Conservation (phyloP, 1,140 invertebrate species). For the Heliconius himera region DNA sequence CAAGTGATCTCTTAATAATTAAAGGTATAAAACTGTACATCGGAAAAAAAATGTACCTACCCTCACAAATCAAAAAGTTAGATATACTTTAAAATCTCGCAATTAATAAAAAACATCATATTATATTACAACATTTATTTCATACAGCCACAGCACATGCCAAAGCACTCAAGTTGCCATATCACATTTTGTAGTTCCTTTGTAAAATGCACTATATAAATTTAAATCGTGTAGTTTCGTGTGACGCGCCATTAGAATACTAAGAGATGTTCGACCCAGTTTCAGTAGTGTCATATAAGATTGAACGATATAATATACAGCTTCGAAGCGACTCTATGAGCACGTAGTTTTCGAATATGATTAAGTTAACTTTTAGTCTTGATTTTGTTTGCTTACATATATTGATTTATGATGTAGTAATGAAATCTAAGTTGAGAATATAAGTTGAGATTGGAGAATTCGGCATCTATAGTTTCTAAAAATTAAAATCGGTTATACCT, state of each 20-base stretch:
- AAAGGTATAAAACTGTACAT: too few relatives aligned
- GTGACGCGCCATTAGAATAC: constrained; percentile 4
- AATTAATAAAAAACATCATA: not conserved
- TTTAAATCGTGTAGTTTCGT: not conserved
- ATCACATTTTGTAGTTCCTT: constrained; percentile 3
- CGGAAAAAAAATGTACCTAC: too few relatives aligned
- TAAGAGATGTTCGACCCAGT: constrained; percentile 6
- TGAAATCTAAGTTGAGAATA: too few relatives aligned
- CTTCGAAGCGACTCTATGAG: not conserved
- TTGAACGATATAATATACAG: constrained; percentile 13
- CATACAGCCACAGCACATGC: not conserved
- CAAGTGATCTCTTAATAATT: too few relatives aligned
- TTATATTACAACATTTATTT: not conserved
- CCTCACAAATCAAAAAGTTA: not conserved
- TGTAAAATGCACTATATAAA: constrained; percentile 9
- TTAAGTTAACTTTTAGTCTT: not conserved
- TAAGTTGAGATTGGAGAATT: too few relatives aligned
- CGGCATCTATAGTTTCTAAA: too few relatives aligned
- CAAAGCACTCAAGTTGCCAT: not conserved
- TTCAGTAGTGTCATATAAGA: constrained; percentile 11
- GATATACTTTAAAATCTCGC: not conserved
- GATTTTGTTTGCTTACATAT: not conserved
- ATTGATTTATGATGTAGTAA: not conserved
- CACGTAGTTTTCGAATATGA: not conserved
- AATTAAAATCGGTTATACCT: too few relatives aligned